Percentiles rank a stretch among this genome's conserved stretches.
phyloP scores from a whole-genome alignment of 2,797 vertebrate genomes.

The Danionella dracula region DNA sequence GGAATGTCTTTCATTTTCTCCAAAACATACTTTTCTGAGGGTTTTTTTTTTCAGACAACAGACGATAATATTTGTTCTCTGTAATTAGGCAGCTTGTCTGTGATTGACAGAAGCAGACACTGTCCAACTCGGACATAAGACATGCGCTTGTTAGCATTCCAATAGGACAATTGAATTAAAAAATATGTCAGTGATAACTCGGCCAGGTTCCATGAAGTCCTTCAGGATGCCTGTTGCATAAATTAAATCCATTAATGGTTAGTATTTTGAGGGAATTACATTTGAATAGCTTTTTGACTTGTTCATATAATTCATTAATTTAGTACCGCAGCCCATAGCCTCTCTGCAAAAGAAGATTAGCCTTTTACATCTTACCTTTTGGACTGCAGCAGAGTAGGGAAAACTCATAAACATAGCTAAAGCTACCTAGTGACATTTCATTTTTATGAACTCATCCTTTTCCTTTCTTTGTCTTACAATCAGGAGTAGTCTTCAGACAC shows the following conservation, averaged over 20 bases:
- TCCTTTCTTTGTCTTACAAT: not conserved
- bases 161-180: not conserved
- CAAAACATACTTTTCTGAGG: not conserved
- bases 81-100: not conserved
- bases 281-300: not conserved
- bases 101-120: not conserved
- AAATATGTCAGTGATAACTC: not conserved
- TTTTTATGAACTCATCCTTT: not conserved
- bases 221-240: not conserved
- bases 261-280: not conserved
- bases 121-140: not conserved
- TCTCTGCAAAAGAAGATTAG: not conserved
- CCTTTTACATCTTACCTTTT: not conserved
- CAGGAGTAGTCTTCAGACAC: not conserved
- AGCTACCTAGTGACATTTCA: constrained; percentile 14
- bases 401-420: not conserved
- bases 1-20: not conserved
- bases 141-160: not conserved
- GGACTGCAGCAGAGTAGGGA: not conserved
- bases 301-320: constrained; percentile 2
- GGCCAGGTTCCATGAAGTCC: not conserved
- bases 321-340: not conserved
- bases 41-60: not conserved
- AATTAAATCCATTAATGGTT: not conserved
- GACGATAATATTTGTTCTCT: not conserved